Evolutionary conservation across 2,888 invertebrate species (phyloP).

Genomic region (Dinocampus coccinellae): DNA sequence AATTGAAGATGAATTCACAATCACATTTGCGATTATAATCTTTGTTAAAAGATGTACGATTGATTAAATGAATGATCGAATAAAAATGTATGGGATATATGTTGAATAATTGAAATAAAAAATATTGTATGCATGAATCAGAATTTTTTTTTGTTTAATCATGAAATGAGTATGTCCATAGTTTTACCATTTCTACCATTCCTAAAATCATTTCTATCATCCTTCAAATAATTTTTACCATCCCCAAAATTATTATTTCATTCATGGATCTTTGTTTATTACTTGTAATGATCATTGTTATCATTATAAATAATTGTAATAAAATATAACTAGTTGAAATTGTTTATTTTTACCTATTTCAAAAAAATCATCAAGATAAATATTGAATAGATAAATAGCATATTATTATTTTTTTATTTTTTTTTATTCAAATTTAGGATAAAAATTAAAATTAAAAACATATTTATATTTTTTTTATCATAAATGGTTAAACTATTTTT

Average conservation of each 20-base stretch:
- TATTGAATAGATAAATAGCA: too few species aligned
- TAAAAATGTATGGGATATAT: not conserved
- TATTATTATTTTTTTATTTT: too few species aligned
- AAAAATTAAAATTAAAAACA: constrained; percentile 55
- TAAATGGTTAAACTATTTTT: constrained; percentile 66
- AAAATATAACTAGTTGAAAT: too few species aligned
- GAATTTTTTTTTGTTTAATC: not conserved
- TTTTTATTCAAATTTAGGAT: constrained; percentile 60
- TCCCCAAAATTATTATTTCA: too few species aligned
- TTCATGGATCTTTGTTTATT: too few species aligned
- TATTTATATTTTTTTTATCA: constrained; percentile 62
- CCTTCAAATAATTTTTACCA: too few species aligned
- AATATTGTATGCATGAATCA: not conserved
- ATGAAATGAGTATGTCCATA: too few species aligned
- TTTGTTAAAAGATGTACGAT: not conserved
- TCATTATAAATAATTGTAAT: too few species aligned
- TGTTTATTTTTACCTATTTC: not conserved
- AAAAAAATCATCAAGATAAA: too few species aligned
- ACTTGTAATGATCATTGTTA: too few species aligned
- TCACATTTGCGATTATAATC: constrained; percentile 3
- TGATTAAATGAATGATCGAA: not conserved
- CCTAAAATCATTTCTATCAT: too few species aligned
- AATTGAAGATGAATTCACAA: not conserved
- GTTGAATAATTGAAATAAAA: not conserved
- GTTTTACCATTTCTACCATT: too few species aligned